phyloP scores from a whole-genome alignment of 2,797 vertebrate species.

The Crenuchus spilurus region DNA sequence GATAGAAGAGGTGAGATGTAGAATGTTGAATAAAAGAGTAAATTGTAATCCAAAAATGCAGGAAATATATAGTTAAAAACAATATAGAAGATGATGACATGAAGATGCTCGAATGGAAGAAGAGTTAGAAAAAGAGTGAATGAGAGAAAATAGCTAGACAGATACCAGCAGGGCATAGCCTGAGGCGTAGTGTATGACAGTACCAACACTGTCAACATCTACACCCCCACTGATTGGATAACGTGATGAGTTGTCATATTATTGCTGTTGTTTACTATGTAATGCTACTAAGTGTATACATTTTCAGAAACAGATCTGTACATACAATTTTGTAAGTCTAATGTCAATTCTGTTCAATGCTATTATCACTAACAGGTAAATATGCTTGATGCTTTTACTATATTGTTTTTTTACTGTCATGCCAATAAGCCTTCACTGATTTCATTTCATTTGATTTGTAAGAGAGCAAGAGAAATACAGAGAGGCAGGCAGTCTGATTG shows the following conservation, averaged over 20 bases:
- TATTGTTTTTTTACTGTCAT: not conserved
- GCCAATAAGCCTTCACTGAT: not conserved
- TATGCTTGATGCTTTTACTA: not conserved
- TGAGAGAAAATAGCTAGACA: not conserved
- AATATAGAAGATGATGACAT: not conserved
- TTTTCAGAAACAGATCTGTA: not conserved
- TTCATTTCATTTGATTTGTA: not conserved
- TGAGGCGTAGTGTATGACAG: slow-evolving; percentile 7
- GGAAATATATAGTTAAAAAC: not conserved
- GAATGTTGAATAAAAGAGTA: not conserved
- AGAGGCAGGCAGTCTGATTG: slow-evolving; percentile 24
- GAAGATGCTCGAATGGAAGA: not conserved
- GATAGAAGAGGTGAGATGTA: not conserved
- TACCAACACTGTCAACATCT: not conserved
- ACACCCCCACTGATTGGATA: slow-evolving; percentile 3
- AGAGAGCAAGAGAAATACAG: not conserved
- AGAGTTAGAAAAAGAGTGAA: not conserved
- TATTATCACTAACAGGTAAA: not conserved
- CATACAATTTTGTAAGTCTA: not conserved
- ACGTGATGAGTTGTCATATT: slow-evolving; percentile 7
- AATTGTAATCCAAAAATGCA: not conserved
- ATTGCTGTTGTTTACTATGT: not conserved
- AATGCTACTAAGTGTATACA: not conserved
- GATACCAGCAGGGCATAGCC: not conserved
- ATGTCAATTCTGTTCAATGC: not conserved